phyloP scores from a whole-genome alignment of 2,888 invertebrate genomes.

The Deilephila porcellus region DNA sequence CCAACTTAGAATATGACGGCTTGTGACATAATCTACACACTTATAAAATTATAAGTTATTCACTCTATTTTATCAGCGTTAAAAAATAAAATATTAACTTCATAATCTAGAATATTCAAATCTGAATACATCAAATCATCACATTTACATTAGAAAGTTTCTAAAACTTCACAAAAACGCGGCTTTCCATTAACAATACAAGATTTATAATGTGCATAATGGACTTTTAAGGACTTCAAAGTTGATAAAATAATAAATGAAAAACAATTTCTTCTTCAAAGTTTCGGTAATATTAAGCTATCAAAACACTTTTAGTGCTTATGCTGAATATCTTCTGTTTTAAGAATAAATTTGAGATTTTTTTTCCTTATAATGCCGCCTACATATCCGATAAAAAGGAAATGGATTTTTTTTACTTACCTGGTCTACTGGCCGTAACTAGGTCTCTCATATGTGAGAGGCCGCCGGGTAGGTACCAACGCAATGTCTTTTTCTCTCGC shows the following conservation, averaged over 20 bases:
- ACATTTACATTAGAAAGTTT: not conserved
- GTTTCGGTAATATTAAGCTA: conserved; percentile 8
- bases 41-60: no score
- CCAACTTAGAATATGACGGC: no score
- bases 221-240: conserved; percentile 33
- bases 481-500: no score
- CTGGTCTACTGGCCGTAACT: no score
- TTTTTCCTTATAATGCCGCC: not conserved
- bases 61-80: not conserved
- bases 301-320: conserved; percentile 29
- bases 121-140: not conserved
- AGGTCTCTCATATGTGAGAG: no score
- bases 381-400: no score
- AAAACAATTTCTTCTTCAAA: conserved; percentile 19
- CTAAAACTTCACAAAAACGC: not conserved
- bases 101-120: not conserved
- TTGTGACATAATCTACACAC: no score
- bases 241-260: conserved; percentile 35
- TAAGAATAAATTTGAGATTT: not conserved
- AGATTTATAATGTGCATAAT: conserved; percentile 28
- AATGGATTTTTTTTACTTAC: no score
- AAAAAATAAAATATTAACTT: not conserved
- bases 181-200: not conserved
- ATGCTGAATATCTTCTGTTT: conserved; percentile 34
- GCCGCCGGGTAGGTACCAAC: no score